phyloP scores from a whole-genome alignment of 2,797 vertebrate species.

The Lycodopsis pacificus region DNA sequence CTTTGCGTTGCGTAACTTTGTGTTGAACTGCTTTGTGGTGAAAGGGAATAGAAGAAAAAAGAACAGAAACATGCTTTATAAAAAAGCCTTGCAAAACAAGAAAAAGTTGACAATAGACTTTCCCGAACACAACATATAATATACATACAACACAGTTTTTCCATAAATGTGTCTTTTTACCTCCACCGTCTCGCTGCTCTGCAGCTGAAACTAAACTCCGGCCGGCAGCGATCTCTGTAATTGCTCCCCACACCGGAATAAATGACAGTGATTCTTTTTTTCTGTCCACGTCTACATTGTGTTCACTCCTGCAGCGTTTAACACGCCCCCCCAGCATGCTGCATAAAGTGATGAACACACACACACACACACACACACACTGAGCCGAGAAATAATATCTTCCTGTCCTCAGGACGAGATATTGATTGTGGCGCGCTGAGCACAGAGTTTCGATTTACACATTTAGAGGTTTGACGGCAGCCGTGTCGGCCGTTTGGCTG shows the following conservation, averaged over 20 bases:
- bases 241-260: constrained; percentile 63
- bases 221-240: constrained; percentile 40
- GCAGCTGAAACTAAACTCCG: constrained; percentile 35
- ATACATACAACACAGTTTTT: neutral
- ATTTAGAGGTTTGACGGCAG: constrained; percentile 70
- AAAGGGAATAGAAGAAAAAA: neutral
- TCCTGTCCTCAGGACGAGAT: constrained; percentile 76
- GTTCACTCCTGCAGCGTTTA: constrained; percentile 43
- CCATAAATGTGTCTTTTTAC: neutral
- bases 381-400: constrained; percentile 64
- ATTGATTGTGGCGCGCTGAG: constrained; percentile 67
- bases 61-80: neutral
- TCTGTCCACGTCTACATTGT: constrained; percentile 35
- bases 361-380: constrained; percentile 20
- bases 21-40: neutral
- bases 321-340: constrained; percentile 29
- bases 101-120: neutral
- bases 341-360: constrained; percentile 30
- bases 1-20: neutral
- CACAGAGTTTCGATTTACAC: constrained; percentile 79
- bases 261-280: constrained; percentile 49
- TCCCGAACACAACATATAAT: no score
- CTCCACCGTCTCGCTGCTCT: neutral
- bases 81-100: no score
- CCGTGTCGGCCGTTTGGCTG: constrained; percentile 73